Evolutionary conservation across 2,888 invertebrate genomes (phyloP), one percentile per base, ranked within the genome.

Genomic region (Parelbella ahira): DNA sequence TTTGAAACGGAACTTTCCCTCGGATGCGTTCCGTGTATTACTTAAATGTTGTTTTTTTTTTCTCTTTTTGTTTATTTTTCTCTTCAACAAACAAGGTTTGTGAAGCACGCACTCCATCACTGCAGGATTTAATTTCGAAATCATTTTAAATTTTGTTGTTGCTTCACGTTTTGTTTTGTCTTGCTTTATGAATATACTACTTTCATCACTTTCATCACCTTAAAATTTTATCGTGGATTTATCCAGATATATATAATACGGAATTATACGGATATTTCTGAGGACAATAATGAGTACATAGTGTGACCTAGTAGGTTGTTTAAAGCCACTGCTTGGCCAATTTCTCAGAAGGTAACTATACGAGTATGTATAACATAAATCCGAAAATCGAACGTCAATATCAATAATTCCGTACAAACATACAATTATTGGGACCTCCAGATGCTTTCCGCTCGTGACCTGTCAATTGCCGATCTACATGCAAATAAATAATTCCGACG

Each of bases 1-100:
- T 71, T 67, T 62, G 58, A 55, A 63, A 63, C 58, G 57, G 66
- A 67, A 63, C 73, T 68, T 73, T 49, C 67, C 68, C 54, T 58
- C 67, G 69, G 71, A 63, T 60, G 54, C 55, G 63, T 69, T 64
- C 60, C 52, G 65, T 58, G 60, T 60, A 61, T 62, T 64, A 59
- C 63, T 64, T 63, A 54, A 38, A 51, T 41, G 58, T 56, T 59
- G 63, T 61, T 63, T 58, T 19, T 19, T 23, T 9, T 65, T 60
- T 62, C 58, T 24, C 9, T 8, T 19, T 37, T 39, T 32, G 24
- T 32, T 39, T 32, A 25, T 38, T 30, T 34, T 34, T 21, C 21
- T 28, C 48, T 51, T 63, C 53, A 54, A 60, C 57, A 61, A 68
- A 63, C 58, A 52, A 59, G 51, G 56, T 52, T 57, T 46, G 45